Evolutionary conservation across 2,797 vertebrate species (phyloP), one percentile per base, ranked within the genome.

Genomic region (Taeniopygia guttata): DNA sequence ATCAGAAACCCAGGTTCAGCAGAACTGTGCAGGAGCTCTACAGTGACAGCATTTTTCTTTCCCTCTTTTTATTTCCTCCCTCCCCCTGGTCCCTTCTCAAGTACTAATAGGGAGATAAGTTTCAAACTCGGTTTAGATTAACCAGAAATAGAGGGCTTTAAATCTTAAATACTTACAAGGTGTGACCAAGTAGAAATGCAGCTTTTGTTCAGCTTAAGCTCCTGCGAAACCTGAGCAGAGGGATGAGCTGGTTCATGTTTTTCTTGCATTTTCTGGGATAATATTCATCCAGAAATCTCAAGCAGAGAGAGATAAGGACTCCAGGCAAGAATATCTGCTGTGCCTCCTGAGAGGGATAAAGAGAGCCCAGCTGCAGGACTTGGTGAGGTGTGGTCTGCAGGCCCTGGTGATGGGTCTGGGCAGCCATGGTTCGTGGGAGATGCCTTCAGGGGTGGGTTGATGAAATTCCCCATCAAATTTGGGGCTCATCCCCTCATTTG

Each of bases 161-260:
- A 93, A 95, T 96, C 94, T 96, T 77, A 93, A 96, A 83, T 93
- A 87, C 67, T 95, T 97, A 96, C 95, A 95, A 96, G 95, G 95
- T 96, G 94, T 97, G 96, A 97, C 95, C 94, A 96, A 96, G 90
- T 94, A 84, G 94, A 97, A 97, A 96, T 93, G 77, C 83, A 93
- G 95, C 94, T 95, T 96, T 96, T 96, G 91, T 96, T 96, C 80
- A 21, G 80, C 84, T 89, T 97, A 97, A 96, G 94, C 95, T 93
- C 60, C 89, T 91, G 63, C 6, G 0, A 90, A 96, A 96, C 80
- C 83, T 77, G 93, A 85, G 89, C 80, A 84, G 89, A 94, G n/a
- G 74, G 89, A 96, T 96, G 95, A 96, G 85, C 91, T 32, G 55
- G 34, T 93, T 93, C 93, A 77, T 94, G 95, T 95, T 95, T 96